phyloP scores from a whole-genome alignment of 2,888 invertebrate species.

The Conus canariensis region DNA sequence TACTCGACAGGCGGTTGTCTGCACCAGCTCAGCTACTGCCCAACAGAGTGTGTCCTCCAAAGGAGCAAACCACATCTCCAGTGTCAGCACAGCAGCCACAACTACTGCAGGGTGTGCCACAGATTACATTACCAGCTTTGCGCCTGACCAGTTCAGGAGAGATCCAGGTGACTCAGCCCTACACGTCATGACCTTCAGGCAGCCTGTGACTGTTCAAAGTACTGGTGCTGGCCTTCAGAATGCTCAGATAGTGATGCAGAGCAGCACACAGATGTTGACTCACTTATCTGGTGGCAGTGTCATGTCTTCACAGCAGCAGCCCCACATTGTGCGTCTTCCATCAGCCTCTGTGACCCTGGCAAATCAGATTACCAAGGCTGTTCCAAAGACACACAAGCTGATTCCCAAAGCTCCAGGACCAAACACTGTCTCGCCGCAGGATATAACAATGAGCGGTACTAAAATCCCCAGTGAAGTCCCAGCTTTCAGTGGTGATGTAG shows the following conservation, averaged over 20 bases:
- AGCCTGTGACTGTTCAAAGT: background rate
- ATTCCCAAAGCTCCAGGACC: constrained; percentile 1
- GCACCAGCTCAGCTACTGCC: background rate
- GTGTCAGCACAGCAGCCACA: background rate
- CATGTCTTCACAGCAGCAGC: background rate
- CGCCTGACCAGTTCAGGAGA: background rate
- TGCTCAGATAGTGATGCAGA: constrained; percentile 24
- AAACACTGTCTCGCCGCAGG: background rate
- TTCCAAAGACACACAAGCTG: background rate
- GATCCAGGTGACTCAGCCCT: constrained; percentile 17
- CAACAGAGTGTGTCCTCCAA: background rate
- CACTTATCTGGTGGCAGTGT: constrained; percentile 39
- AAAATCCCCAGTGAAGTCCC: background rate
- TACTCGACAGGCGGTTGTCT: background rate
- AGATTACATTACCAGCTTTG: background rate
- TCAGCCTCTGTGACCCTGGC: background rate
- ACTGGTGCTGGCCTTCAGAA: background rate
- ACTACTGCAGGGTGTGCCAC: constrained; percentile 27
- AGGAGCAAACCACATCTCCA: background rate
- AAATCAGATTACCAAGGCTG: background rate
- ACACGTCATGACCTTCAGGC: constrained; percentile 25
- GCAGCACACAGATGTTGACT: constrained; percentile 15
- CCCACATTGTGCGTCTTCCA: background rate
- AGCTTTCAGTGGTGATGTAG: background rate
- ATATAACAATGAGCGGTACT: background rate